Evolutionary conservation across 2,888 invertebrate genomes (phyloP), one percentile per base, ranked within the genome.

Genomic region (Phorcus lineatus): DNA sequence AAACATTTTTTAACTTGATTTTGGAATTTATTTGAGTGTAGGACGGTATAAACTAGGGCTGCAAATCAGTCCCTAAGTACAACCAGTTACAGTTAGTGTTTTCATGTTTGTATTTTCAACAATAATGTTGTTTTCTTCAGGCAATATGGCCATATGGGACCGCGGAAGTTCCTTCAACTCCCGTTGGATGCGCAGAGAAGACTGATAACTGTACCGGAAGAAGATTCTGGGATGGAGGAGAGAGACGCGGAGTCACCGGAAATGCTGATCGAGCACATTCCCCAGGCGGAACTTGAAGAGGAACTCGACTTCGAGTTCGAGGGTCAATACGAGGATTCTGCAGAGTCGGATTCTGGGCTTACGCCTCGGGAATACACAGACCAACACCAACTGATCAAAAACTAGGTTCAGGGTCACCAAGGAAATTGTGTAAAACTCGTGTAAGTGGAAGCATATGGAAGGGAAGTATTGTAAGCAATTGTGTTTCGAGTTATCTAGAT

Each of bases 91-190:
- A n/a, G n/a, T n/a, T n/a, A n/a, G n/a, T n/a, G n/a, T n/a, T n/a
- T n/a, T n/a, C n/a, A n/a, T n/a, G n/a, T n/a, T n/a, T n/a, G n/a
- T n/a, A 36, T 36, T 7, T 36, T 36, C 4, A 36, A 36, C 2
- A 36, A 4, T 36, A 4, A 2, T 7, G 2, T 2, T 2, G 36
- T 36, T 36, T 36, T 77, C 62, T 57, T 17, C 62, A 82, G 82
- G 77, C 47, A 66, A 55, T 22, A 77, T 52, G 19, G 54, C 79
- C 57, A 54, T 9, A 22, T 84, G 81, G 84, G 76, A 80, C 66
- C 81, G 13, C 54, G 76, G 22, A 76, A 76, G 19, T 76, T 76
- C n/a, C 28, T 55, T 19, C 76, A 76, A 36, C 76, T 76, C 31
- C 76, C 76, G 31, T 36, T 76, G 28, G 76, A 76, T 31, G 54